Conservation (phyloP, 92 coral and sea anemone genomes). For the Porites evermanni region DNA sequence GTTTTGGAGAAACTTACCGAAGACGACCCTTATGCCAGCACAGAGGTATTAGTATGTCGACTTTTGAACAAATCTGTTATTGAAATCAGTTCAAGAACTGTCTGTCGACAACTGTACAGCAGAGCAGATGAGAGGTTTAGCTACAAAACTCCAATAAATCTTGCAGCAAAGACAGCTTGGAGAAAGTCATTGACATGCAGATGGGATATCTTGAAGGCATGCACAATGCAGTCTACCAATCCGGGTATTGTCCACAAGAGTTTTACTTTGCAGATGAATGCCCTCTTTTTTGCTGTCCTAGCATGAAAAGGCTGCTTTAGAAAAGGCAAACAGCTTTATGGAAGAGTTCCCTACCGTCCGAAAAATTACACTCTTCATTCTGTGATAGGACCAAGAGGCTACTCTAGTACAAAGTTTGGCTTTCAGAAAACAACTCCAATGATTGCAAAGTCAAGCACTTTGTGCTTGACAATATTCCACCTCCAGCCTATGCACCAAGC, state of each 20-base stretch:
- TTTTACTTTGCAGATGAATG: background rate
- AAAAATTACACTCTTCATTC: conserved; percentile 2
- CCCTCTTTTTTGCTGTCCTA: background rate
- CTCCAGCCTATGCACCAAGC: conserved; percentile 15
- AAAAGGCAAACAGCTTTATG: background rate
- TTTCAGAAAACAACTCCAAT: background rate
- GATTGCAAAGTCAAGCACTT: conserved; percentile 1
- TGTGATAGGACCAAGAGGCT: conserved; percentile 3
- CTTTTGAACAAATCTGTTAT: background rate
- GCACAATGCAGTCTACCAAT: background rate
- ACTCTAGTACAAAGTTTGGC: background rate
- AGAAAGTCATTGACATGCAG: conserved; percentile 15
- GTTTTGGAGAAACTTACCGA: background rate
- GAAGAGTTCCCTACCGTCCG: background rate
- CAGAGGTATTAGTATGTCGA: background rate
- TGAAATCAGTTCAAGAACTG: background rate
- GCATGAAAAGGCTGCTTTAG: background rate
- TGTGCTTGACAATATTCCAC: background rate
- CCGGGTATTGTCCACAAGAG: background rate
- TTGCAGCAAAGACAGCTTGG: conserved; percentile 9
- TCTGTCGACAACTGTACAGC: background rate
- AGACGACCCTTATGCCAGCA: background rate
- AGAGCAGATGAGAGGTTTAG: background rate
- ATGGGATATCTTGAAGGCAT: conserved; percentile 5
- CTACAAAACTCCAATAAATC: conserved; percentile 16